Conservation (phyloP, 2,888 invertebrate genomes). For the Callyntrura guangdongensis region DNA sequence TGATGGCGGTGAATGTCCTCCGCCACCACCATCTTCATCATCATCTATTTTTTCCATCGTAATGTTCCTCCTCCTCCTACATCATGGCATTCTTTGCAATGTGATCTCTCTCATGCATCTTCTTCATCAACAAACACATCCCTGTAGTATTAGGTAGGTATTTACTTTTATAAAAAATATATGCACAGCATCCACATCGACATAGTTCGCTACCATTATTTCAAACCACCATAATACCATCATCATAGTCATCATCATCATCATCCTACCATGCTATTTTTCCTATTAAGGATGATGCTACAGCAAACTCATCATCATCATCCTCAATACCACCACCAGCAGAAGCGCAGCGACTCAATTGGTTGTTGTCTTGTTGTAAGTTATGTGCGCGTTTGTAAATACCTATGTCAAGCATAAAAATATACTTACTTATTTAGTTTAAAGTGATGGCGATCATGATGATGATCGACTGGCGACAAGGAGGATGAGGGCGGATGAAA, state of each 20-base stretch:
- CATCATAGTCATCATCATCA: conserved; percentile 10
- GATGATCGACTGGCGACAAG: conserved; percentile 49
- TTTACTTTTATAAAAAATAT: conserved; percentile 26
- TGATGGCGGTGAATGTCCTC: conserved; percentile 58
- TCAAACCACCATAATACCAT: conserved; percentile 20
- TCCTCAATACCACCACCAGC: conserved; percentile 6
- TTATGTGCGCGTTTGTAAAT: too few relatives aligned
- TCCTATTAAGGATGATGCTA: conserved; percentile 41
- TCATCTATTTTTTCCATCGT: conserved; percentile 49
- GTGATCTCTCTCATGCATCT: conserved; percentile 30
- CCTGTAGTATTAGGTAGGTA: neutral
- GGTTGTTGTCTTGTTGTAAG: conserved; percentile 25
- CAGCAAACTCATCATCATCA: conserved; percentile 15
- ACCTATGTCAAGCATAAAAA: conserved; percentile 44
- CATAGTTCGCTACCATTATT: neutral
- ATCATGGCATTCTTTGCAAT: conserved; percentile 42
- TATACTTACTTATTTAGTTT: neutral
- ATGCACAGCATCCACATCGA: neutral
- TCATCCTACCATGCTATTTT: conserved; percentile 17
- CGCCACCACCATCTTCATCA: conserved; percentile 9
- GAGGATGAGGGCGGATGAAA: conserved; percentile 49
- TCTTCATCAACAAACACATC: neutral
- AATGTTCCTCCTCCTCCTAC: conserved; percentile 49
- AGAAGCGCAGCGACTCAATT: neutral
- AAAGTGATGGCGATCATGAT: conserved; percentile 25